Percentiles rank a stretch among this genome's conserved stretches.
Evolutionary conservation across 2,113 vertebrate species (phyloP).

Genomic region (Pao palembangensis): DNA sequence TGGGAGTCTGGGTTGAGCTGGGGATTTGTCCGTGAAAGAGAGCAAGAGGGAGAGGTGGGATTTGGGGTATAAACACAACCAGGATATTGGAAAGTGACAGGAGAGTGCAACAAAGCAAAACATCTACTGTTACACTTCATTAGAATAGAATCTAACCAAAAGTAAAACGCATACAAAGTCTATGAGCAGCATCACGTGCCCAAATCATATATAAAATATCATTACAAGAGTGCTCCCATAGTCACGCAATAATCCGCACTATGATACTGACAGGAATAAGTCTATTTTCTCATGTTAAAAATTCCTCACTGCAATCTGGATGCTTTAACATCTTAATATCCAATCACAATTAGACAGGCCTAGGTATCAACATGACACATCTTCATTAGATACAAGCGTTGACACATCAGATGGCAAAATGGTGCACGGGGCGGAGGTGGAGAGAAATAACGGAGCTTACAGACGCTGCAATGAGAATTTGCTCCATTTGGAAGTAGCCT

Average conservation of each 20-base stretch:
- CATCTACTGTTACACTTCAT: background rate
- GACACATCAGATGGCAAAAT: conserved; percentile 44
- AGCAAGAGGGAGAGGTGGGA: conserved; percentile 31
- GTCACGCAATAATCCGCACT: too few species aligned
- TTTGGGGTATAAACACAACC: conserved; percentile 11
- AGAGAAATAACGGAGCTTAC: conserved; percentile 65
- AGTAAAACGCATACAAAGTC: background rate
- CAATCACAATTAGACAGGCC: conserved; percentile 48
- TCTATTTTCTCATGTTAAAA: too few species aligned
- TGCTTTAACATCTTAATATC: conserved; percentile 26
- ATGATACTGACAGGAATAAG: too few species aligned
- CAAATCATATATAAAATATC: too few species aligned
- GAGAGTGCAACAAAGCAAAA: conserved; percentile 9
- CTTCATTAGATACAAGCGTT: conserved; percentile 50
- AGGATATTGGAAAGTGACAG: conserved; percentile 15
- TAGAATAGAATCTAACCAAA: background rate
- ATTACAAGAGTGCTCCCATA: too few species aligned
- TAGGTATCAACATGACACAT: conserved; percentile 37
- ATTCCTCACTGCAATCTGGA: background rate
- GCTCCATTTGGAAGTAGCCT: conserved; percentile 52
- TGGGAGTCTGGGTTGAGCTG: conserved; percentile 43
- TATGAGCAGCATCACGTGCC: background rate
- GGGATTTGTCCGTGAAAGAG: conserved; percentile 57
- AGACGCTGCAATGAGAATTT: conserved; percentile 67
- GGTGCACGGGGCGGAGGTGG: conserved; percentile 42